Evolutionary conservation across 2,797 vertebrate genomes (phyloP).

Genomic region (Mastacembelus armatus): DNA sequence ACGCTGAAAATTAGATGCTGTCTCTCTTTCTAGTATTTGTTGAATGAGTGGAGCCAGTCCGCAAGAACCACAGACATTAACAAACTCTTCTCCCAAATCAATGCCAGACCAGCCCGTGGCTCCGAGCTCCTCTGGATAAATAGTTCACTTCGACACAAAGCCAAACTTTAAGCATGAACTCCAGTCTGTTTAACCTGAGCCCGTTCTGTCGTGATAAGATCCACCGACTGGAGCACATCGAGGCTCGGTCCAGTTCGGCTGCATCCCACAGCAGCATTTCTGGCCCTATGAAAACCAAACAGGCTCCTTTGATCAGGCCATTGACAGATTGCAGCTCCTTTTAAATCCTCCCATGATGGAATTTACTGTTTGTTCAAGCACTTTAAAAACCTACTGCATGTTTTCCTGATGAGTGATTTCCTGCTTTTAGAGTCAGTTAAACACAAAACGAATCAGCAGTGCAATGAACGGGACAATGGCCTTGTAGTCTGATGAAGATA

Average conservation of each 20-base stretch:
- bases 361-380: no score
- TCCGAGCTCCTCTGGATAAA: conserved; percentile 58
- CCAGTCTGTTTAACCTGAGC: conserved; percentile 12
- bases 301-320: no score
- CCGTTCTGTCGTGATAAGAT: neutral
- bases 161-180: conserved; percentile 40
- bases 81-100: conserved; percentile 77
- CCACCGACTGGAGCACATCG: neutral
- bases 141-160: conserved; percentile 46
- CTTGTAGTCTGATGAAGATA: no score
- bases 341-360: no score
- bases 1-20: conserved; percentile 50
- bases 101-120: conserved; percentile 64
- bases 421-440: no score
- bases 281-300: no score
- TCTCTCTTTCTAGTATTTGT: conserved; percentile 34
- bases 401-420: no score
- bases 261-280: no score
- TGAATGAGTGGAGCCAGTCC: conserved; percentile 61
- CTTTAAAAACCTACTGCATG: no score
- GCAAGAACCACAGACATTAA: conserved; percentile 75
- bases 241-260: neutral
- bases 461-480: no score
- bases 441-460: no score
- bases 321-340: no score